Conservation (phyloP, 2,113 vertebrate genomes). For the Ciconia boyciana region DNA sequence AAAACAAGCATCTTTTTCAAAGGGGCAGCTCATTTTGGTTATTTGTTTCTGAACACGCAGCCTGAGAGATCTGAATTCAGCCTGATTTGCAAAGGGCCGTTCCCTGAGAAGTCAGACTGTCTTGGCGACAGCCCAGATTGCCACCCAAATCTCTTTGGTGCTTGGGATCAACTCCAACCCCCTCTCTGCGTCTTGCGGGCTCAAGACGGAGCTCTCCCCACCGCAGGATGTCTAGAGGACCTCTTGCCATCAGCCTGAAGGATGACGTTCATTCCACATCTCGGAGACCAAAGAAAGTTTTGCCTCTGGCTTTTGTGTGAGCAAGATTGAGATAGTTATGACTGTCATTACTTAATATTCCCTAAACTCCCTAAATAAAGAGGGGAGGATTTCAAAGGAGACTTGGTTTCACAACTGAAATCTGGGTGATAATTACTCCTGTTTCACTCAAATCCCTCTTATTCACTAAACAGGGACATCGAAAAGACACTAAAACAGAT, state of each 20-base stretch:
- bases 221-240: accelerated
- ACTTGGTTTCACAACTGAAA: slow-evolving; percentile 18
- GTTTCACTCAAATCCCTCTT: slow-evolving; percentile 29
- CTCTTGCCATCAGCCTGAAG: not conserved
- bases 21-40: not conserved
- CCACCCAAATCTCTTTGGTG: not conserved
- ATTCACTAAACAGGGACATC: not conserved
- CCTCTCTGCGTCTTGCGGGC: accelerated
- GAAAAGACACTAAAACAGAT: slow-evolving; percentile 19
- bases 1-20: not conserved
- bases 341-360: not conserved
- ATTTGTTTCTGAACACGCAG: not conserved
- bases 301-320: not conserved
- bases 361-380: slow-evolving; percentile 25
- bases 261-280: not conserved
- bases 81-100: not conserved
- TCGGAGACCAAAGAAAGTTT: not conserved
- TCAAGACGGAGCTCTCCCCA: accelerated
- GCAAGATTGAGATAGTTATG: not conserved
- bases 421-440: slow-evolving; percentile 14
- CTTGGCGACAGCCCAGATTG: not conserved
- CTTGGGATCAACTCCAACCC: accelerated
- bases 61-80: not conserved
- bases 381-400: slow-evolving; percentile 42
- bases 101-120: not conserved